A percentile compares a stretch with the other conserved stretches of the same genome.
Evolutionary conservation across 2,113 vertebrate genomes (phyloP).

Genomic region (Thymallus thymallus): DNA sequence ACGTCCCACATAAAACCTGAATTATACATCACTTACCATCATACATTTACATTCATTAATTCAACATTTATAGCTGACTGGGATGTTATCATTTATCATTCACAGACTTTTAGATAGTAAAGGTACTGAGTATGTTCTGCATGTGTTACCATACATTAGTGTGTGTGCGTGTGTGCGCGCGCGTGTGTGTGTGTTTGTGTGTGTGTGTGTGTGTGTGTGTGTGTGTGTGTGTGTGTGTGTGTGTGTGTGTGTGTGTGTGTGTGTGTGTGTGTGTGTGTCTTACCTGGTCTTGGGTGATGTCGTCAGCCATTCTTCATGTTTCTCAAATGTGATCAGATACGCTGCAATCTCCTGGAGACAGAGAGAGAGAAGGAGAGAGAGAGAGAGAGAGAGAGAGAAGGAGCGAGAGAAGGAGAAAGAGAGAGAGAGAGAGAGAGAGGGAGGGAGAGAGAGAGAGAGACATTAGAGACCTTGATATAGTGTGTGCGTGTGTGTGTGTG

Average conservation of each 20-base stretch:
- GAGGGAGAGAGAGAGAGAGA: too few species aligned
- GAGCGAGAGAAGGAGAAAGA: too few species aligned
- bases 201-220: neutral
- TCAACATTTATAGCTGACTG: constrained; percentile 65
- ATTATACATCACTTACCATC: constrained; percentile 70
- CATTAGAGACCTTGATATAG: too few species aligned
- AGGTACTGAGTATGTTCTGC: constrained; percentile 31
- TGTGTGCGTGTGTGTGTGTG: too few species aligned
- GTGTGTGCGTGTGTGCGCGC: too few species aligned
- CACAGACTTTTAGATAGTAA: constrained; percentile 31
- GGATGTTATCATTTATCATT: constrained; percentile 54
- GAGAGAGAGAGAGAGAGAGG: too few species aligned
- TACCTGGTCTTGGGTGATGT: constrained; percentile 81
- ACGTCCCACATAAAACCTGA: constrained; percentile 43
- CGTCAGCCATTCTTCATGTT: constrained; percentile 80
- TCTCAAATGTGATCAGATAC: constrained; percentile 81
- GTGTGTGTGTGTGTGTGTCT: constrained; percentile 10
- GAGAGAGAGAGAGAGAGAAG: too few species aligned
- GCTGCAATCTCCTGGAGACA: constrained; percentile 75
- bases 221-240: neutral
- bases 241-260: too few species aligned
- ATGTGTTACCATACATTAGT: neutral
- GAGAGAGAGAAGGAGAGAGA: too few species aligned
- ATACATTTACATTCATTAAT: constrained; percentile 75
- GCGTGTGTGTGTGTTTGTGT: neutral